Percentiles rank a stretch among this genome's conserved stretches.
Conservation (phyloP, 2,888 invertebrate species). For the Acrobasis repandana region DNA sequence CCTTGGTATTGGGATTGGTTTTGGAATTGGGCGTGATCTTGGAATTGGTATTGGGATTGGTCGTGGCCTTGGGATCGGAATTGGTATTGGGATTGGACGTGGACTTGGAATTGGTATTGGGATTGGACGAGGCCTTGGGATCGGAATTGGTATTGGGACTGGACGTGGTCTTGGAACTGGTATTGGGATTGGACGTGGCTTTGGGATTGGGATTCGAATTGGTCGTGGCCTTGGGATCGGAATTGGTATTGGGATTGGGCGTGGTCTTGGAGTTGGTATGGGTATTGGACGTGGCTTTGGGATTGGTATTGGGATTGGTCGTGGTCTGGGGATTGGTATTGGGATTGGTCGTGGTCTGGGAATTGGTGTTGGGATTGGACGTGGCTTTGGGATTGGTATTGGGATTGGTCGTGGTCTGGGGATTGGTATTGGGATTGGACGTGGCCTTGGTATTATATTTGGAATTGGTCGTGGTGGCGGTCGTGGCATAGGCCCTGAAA, state of each 20-base stretch:
- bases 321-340: neutral
- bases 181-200: constrained; percentile 28
- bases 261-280: neutral
- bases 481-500: neutral
- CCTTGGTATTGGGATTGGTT: too few species aligned
- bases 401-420: neutral
- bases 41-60: too few species aligned
- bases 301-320: neutral
- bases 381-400: neutral
- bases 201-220: neutral
- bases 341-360: neutral
- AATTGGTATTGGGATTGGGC: neutral
- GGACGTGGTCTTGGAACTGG: neutral
- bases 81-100: too few species aligned
- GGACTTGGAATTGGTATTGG: too few species aligned
- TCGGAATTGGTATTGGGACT: neutral
- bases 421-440: neutral
- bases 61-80: too few species aligned
- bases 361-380: neutral
- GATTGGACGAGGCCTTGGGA: too few species aligned
- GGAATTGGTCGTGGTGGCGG: neutral
- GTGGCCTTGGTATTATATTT: neutral
- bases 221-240: neutral
- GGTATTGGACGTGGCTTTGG: neutral
- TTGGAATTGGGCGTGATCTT: too few species aligned